Conservation (phyloP, 2,888 invertebrate genomes). For the Xestobium rufovillosum region DNA sequence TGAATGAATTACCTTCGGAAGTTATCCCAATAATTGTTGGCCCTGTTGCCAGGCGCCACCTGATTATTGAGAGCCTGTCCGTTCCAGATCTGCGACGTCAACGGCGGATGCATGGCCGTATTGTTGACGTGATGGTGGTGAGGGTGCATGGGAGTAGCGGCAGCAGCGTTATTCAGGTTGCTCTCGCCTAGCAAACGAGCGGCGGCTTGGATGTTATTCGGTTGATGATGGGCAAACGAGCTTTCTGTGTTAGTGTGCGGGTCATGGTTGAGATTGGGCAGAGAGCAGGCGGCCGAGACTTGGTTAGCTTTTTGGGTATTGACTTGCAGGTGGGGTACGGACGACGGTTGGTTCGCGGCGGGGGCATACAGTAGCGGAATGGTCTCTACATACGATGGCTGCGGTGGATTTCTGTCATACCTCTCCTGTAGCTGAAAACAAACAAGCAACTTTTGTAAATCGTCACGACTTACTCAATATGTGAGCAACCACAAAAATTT, state of each 20-base stretch:
- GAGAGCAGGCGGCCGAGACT: slow-evolving; percentile 35
- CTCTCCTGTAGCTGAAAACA: slow-evolving; percentile 29
- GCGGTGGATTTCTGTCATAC: no score
- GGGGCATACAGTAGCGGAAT: no score
- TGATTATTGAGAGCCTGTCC: slow-evolving; percentile 72
- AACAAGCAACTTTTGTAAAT: no score
- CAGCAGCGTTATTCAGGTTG: slow-evolving; percentile 35
- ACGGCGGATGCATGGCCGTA: slow-evolving; percentile 18
- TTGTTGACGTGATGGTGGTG: background rate
- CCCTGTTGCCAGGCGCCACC: slow-evolving; percentile 82
- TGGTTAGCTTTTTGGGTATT: slow-evolving; percentile 28
- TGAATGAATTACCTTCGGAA: slow-evolving; percentile 89
- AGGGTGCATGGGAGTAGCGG: background rate
- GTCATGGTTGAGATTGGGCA: slow-evolving; percentile 39
- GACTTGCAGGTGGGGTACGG: slow-evolving; percentile 14
- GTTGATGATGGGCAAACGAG: slow-evolving; percentile 28
- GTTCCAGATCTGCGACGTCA: slow-evolving; percentile 38
- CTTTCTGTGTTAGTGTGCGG: slow-evolving; percentile 30
- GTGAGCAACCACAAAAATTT: no score
- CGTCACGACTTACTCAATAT: no score
- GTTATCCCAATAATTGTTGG: slow-evolving; percentile 93
- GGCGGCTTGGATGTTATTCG: slow-evolving; percentile 32
- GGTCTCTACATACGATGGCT: no score
- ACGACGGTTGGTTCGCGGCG: slow-evolving; percentile 21
- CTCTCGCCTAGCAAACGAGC: slow-evolving; percentile 33